Percentiles rank a stretch among this genome's conserved stretches.
These are phyloP conservation scores for Anabas testudineus DNA, from an alignment of 2,797 vertebrate species.

Conservation along the genomic window DNA sequence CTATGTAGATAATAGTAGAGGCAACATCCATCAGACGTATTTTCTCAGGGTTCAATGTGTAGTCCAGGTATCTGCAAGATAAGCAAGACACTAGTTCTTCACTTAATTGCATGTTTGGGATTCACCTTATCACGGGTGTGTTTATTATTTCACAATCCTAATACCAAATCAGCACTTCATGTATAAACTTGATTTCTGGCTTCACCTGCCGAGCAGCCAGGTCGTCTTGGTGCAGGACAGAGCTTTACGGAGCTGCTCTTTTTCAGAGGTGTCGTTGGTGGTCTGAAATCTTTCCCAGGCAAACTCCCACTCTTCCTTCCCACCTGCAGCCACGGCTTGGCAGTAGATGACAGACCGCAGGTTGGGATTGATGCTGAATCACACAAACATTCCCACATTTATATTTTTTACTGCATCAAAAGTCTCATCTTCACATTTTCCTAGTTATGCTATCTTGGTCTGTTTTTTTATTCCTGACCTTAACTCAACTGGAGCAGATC, in stretches of 20 bases:
- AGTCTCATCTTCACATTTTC: constrained; percentile 18
- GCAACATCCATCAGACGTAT: constrained; percentile 88
- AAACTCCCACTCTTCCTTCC: constrained; percentile 88
- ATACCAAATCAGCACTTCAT: not conserved
- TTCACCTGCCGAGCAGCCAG: constrained; percentile 93
- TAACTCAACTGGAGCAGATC: too few relatives aligned
- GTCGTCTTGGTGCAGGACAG: constrained; percentile 88
- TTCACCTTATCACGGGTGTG: not conserved
- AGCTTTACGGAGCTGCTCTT: constrained; percentile 83
- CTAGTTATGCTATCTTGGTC: not conserved
- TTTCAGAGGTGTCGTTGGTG: constrained; percentile 80
- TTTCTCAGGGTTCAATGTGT: constrained; percentile 85
- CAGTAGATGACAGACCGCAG: constrained; percentile 90
- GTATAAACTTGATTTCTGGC: not conserved
- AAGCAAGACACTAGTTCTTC: constrained; percentile 20
- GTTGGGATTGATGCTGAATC: constrained; percentile 85
- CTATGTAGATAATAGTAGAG: constrained; percentile 83
- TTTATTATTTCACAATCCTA: not conserved
- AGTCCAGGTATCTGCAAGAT: constrained; percentile 88
- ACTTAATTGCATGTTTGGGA: not conserved
- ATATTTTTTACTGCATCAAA: not conserved
- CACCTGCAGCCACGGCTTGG: constrained; percentile 86
- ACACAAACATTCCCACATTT: constrained; percentile 31
- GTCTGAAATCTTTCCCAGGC: constrained; percentile 82
- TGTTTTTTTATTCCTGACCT: too few relatives aligned